Base-by-base conservation (phyloP, 2,797 vertebrate species). In the Octomys mimax region DNA sequence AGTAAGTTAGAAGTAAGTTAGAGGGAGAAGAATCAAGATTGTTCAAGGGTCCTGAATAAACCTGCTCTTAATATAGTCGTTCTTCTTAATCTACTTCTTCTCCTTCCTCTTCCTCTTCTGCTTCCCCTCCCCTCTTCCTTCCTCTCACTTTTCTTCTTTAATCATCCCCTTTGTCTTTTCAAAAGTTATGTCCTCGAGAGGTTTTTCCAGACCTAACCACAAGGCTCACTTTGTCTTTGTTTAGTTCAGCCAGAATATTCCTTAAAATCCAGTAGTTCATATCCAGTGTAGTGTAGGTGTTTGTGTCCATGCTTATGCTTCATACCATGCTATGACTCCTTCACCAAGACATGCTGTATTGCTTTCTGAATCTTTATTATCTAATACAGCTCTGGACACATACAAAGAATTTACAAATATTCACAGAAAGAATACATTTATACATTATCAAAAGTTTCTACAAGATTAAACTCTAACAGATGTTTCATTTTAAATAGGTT, bases 401-500 rank as follows among this genome's bases (percentile, higher is more conserved):
- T 36, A 64, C 1, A 88, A 90, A 89, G 26, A 77, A 16, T 49
- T 93, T 36, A 71, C 73, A 95, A 80, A 61, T 22, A 4, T 85
- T 96, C 87, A 33, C 59, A 77, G 79, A 86, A 71, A 81, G 64
- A 33, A 52, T 88, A 26, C 11, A 33, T 96, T 68, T 49, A 14
- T 89, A 75, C 78, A 93, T 95, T 71, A 71, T 11, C 33, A 85
- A 70, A 88, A 85, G 11, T 39, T 88, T 75, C 28, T 88, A n/a
- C 33, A 88, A 71, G 89, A 83, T 86, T 84, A 86, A 88, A 89
- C 4, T 13, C 39, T 24, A 90, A 36, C 16, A 95, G 73, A 57
- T 85, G 24, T 39, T 96, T 89, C 28, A 16, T 87, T 95, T 96
- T 52, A 85, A 49, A 92, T 59, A 94, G 11, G 19, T 14, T 91